Base-by-base conservation (phyloP, 2,113 vertebrate species). In the Myrmecophaga tridactyla region DNA sequence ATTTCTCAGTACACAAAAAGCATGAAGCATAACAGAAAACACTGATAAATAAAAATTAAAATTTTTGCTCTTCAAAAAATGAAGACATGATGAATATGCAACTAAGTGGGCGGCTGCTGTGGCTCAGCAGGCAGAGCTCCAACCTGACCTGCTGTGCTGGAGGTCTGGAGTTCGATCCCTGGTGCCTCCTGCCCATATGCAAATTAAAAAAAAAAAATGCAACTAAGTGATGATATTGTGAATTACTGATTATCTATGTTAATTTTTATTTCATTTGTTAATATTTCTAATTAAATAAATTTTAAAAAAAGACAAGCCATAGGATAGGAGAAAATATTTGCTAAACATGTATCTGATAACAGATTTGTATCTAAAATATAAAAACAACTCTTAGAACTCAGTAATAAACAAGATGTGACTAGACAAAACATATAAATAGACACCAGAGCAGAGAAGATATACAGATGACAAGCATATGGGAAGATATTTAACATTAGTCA, bases 61-160 rank as follows among this genome's bases (percentile, higher is more conserved):
- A 58, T 20, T 78, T 93, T 94, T 93, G 56, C 18, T 87, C 58
- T 88, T 94, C 76, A 77, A 65, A 96, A 46, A 13, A 58, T 5
- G 46, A n/a, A n/a, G n/a, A n/a, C n/a, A n/a, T n/a, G n/a, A n/a
- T n/a, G n/a, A n/a, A n/a, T n/a, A n/a, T n/a, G n/a, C n/a, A n/a
- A n/a, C n/a, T n/a, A n/a, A n/a, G n/a, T n/a, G n/a, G n/a, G n/a
- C n/a, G n/a, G n/a, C n/a, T n/a, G n/a, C n/a, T n/a, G n/a, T n/a
- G n/a, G n/a, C n/a, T n/a, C n/a, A n/a, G n/a, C n/a, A n/a, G n/a
- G n/a, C n/a, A n/a, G n/a, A n/a, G n/a, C n/a, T n/a, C n/a, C n/a
- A n/a, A n/a, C n/a, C n/a, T n/a, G n/a, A n/a, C n/a, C n/a, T n/a
- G n/a, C n/a, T n/a, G n/a, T n/a, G n/a, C n/a, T n/a, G n/a, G n/a